Conservation (phyloP, 2,113 vertebrate genomes). For the Dolichallabes microphthalmus region DNA sequence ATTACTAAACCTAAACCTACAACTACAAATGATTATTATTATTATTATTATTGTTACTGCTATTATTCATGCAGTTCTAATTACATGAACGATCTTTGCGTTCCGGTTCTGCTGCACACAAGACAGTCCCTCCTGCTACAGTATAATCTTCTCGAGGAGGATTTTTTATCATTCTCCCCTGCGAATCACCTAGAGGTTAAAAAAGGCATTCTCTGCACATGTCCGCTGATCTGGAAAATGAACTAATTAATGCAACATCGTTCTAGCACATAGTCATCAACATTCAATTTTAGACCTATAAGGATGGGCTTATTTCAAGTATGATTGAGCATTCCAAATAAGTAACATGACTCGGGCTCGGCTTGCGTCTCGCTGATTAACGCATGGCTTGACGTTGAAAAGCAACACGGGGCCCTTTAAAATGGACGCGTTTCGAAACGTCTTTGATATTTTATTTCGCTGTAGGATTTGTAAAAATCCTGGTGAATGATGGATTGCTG, state of each 20-base stretch:
- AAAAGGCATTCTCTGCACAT: slow-evolving; percentile 35
- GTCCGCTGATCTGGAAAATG: slow-evolving; percentile 44
- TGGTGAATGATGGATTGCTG: slow-evolving; percentile 58
- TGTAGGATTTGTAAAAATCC: slow-evolving; percentile 40
- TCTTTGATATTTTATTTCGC: slow-evolving; percentile 54
- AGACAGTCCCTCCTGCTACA: neutral
- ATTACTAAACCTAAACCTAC: too few species aligned
- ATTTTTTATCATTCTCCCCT: slow-evolving; percentile 3
- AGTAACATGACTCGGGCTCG: slow-evolving; percentile 32
- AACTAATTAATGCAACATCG: slow-evolving; percentile 43
- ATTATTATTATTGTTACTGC: neutral
- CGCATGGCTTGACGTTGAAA: slow-evolving; percentile 52
- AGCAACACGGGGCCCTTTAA: slow-evolving; percentile 53
- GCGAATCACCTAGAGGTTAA: slow-evolving; percentile 35
- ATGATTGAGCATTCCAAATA: slow-evolving; percentile 44
- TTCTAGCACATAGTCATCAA: slow-evolving; percentile 22
- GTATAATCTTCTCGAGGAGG: neutral
- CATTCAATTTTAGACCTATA: slow-evolving; percentile 28
- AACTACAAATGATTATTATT: neutral
- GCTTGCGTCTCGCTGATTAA: slow-evolving; percentile 44
- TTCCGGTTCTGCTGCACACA: neutral
- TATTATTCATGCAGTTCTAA: neutral
- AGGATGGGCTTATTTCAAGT: slow-evolving; percentile 32
- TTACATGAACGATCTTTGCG: neutral
- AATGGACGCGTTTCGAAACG: slow-evolving; percentile 10